phyloP scores from a whole-genome alignment of 2,888 invertebrate genomes.

The Sceliomorpha sp. region DNA sequence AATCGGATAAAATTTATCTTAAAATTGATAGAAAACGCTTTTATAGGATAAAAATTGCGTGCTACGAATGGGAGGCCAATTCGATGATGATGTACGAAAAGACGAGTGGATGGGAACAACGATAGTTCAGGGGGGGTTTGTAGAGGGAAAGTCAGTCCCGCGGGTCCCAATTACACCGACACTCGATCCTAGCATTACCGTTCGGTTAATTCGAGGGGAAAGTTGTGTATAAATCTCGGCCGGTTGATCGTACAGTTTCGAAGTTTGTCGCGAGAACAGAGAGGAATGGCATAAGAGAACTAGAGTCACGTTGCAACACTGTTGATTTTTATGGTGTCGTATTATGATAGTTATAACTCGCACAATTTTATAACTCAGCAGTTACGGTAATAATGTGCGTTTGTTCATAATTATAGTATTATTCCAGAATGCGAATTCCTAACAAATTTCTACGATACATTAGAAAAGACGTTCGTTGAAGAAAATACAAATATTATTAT shows the following conservation, averaged over 20 bases:
- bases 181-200: constrained; percentile 79
- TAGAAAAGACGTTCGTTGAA: too few species aligned
- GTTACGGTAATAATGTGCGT: constrained; percentile 18
- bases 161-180: constrained; percentile 80
- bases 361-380: constrained; percentile 17
- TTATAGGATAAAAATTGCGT: too few species aligned
- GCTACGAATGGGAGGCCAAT: constrained; percentile 10
- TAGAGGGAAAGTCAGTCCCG: constrained; percentile 71
- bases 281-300: constrained; percentile 37
- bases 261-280: constrained; percentile 54
- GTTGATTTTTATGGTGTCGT: constrained; percentile 39
- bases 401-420: constrained; percentile 16
- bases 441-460: constrained; percentile 3
- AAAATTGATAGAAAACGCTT: too few species aligned
- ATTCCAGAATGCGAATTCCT: neutral
- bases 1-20: too few species aligned
- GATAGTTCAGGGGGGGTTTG: constrained; percentile 22
- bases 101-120: neutral
- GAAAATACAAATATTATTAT: too few species aligned
- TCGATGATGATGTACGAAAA: constrained; percentile 15
- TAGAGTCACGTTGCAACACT: constrained; percentile 50
- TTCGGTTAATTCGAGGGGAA: constrained; percentile 78
- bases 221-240: constrained; percentile 76
- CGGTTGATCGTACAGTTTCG: constrained; percentile 69
- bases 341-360: constrained; percentile 36